phyloP scores from a whole-genome alignment of 2,797 vertebrate genomes.

The Nothura maculosa region DNA sequence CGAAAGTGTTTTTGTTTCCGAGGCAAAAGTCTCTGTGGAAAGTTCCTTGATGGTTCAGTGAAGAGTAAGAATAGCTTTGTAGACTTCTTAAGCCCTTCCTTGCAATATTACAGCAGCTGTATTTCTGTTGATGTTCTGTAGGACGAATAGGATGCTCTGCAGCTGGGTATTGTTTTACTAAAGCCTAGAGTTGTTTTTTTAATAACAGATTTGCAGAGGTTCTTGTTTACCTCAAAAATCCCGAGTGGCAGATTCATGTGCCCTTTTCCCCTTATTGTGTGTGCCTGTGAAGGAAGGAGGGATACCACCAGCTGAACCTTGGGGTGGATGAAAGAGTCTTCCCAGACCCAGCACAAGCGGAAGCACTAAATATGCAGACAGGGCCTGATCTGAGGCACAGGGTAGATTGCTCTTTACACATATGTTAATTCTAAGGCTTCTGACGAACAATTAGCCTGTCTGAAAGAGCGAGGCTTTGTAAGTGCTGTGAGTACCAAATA shows the following conservation, averaged over 20 bases:
- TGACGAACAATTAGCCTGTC: neutral
- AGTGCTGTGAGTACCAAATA: neutral
- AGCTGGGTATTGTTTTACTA: neutral
- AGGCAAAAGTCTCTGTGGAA: neutral
- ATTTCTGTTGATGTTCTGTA: neutral
- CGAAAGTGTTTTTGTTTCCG: conserved; percentile 14
- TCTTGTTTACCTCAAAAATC: neutral
- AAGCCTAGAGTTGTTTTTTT: neutral
- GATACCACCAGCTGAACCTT: neutral
- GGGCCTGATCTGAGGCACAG: neutral
- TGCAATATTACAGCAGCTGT: neutral
- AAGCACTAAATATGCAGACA: neutral
- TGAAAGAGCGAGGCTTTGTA: neutral
- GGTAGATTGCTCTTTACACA: neutral
- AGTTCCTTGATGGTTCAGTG: neutral
- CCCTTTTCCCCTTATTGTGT: neutral
- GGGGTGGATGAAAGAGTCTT: neutral
- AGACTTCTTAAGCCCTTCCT: neutral
- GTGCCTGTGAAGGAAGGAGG: neutral
- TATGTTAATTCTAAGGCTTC: neutral
- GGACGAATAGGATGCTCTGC: neutral
- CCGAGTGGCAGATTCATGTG: neutral
- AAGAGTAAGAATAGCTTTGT: neutral
- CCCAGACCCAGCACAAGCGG: neutral
- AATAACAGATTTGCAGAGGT: neutral